Conservation (phyloP, 2,113 vertebrate genomes). For the Aramus guarauna region DNA sequence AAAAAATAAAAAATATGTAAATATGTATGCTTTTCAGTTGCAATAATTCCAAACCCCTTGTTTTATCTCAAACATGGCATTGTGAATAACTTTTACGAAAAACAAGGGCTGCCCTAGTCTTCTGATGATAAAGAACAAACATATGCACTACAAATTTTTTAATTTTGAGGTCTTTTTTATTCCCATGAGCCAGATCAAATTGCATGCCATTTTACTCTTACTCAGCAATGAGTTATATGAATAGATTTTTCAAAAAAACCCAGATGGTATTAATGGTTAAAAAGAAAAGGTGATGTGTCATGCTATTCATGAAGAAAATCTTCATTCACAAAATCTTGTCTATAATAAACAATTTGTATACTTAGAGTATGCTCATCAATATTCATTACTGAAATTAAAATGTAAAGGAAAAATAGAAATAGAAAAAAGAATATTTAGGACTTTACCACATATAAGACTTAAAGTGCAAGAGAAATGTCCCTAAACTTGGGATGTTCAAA, state of each 20-base stretch:
- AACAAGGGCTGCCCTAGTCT: not conserved
- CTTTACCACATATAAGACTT: not conserved
- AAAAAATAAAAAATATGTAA: not conserved
- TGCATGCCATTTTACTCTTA: not conserved
- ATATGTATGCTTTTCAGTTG: not conserved
- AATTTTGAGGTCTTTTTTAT: not conserved
- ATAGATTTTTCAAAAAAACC: not conserved
- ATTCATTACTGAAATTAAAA: not conserved
- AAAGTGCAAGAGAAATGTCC: not conserved
- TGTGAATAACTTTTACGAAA: not conserved
- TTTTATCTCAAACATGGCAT: not conserved
- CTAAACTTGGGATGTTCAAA: not conserved
- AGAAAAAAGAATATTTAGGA: not conserved
- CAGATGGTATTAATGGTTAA: not conserved
- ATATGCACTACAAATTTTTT: not conserved
- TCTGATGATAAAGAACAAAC: not conserved
- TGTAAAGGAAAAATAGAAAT: not conserved
- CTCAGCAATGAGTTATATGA: not conserved
- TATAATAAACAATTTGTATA: not conserved
- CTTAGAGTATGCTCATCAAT: not conserved
- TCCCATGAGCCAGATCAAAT: not conserved
- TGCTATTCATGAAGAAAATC: not conserved
- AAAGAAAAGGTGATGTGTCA: not conserved
- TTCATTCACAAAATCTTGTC: not conserved
- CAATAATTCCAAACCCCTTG: not conserved